Percentiles rank a stretch among this genome's conserved stretches.
phyloP scores from a whole-genome alignment of 2,113 vertebrate genomes.

The Zosterops japonicus region DNA sequence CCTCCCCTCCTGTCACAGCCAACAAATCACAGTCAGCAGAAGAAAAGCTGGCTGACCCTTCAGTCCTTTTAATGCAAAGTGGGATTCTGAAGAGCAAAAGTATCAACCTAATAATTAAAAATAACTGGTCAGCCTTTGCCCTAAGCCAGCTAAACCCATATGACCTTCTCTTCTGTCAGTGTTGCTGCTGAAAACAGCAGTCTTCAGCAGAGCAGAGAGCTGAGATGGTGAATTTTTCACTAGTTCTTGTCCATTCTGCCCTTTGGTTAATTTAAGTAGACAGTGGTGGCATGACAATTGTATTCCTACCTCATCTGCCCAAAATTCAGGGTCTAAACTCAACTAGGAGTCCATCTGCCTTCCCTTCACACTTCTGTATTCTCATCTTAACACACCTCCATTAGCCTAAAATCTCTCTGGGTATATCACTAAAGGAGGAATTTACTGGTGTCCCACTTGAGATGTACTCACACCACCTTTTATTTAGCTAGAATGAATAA shows the following conservation, averaged over 20 bases:
- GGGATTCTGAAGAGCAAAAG: neutral
- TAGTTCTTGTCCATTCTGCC: neutral
- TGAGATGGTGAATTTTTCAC: neutral
- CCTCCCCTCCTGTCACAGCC: neutral
- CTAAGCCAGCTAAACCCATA: neutral
- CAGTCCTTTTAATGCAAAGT: neutral
- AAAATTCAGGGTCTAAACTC: neutral
- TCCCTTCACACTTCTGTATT: neutral
- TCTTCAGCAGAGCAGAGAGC: neutral
- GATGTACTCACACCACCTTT: fast-evolving
- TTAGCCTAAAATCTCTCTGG: neutral
- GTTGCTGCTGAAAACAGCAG: neutral
- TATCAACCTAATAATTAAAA: neutral
- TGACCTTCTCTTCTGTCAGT: neutral
- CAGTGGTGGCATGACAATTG: neutral
- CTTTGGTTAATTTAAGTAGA: neutral
- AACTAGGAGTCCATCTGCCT: neutral
- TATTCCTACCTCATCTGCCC: neutral
- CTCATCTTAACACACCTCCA: neutral
- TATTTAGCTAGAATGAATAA: neutral
- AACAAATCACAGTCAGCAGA: neutral
- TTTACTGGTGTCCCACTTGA: neutral
- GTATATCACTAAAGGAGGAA: neutral
- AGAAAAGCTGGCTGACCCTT: neutral
- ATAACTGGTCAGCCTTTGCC: neutral